Evolutionary conservation across 2,113 vertebrate genomes (phyloP).

Genomic region (Paramisgurnus dabryanus): DNA sequence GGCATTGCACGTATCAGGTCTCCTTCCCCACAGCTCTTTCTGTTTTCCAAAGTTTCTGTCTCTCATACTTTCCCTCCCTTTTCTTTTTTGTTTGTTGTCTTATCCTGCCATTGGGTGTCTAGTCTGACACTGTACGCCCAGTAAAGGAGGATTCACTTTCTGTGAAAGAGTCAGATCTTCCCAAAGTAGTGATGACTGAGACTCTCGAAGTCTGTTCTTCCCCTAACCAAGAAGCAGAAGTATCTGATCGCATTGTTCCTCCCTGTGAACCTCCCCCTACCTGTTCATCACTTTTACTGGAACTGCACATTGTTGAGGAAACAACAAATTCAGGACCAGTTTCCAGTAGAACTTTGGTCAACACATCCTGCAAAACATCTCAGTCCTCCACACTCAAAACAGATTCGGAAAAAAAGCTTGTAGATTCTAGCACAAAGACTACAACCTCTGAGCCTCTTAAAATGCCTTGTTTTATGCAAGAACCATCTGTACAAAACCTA

Average conservation of each 20-base stretch:
- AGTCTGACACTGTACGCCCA: background rate
- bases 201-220: background rate
- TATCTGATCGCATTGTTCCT: background rate
- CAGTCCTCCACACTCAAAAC: conserved; percentile 51
- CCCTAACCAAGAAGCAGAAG: background rate
- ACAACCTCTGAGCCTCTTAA: background rate
- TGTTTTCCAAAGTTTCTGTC: background rate
- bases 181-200: background rate
- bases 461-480: background rate
- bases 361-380: conserved; percentile 41
- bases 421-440: background rate
- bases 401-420: background rate
- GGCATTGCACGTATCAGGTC: background rate
- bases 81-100: conserved; percentile 4
- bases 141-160: conserved; percentile 7
- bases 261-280: background rate
- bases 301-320: conserved; percentile 73
- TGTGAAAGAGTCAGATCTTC: background rate
- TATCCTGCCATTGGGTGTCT: conserved; percentile 23
- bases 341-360: background rate
- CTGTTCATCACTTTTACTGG: conserved; percentile 38
- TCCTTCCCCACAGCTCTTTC: background rate
- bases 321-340: background rate
- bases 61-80: conserved; percentile 9
- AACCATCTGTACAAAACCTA: background rate